Conservation (phyloP, 2,113 vertebrate species). For the Pyrgilauda ruficollis region DNA sequence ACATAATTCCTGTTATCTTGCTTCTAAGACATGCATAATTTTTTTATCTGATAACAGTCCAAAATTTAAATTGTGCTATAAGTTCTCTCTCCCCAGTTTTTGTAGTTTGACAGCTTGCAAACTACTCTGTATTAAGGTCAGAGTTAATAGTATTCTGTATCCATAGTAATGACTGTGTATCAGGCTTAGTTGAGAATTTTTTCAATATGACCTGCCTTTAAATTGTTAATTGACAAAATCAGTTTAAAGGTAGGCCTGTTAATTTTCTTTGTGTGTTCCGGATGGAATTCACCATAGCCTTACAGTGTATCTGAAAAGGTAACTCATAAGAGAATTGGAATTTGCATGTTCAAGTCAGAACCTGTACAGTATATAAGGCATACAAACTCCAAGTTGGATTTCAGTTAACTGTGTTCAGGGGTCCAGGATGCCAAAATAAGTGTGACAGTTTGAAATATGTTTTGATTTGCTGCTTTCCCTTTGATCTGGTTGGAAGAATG, state of each 20-base stretch:
- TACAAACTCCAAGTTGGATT: conserved; percentile 83
- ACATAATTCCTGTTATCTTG: conserved; percentile 64
- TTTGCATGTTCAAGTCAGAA: conserved; percentile 82
- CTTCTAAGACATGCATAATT: conserved; percentile 71
- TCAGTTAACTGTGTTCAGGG: conserved; percentile 75
- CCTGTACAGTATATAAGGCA: conserved; percentile 75
- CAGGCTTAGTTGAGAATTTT: conserved; percentile 65
- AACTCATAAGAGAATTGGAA: conserved; percentile 72
- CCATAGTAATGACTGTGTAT: conserved; percentile 75
- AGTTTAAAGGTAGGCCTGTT: conserved; percentile 76
- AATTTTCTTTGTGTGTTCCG: conserved; percentile 78
- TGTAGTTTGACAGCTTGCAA: conserved; percentile 68
- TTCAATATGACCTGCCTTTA: conserved; percentile 73
- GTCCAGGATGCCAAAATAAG: conserved; percentile 88
- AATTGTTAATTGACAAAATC: conserved; percentile 58
- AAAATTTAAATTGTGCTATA: conserved; percentile 73
- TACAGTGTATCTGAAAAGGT: conserved; percentile 81
- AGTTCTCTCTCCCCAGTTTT: conserved; percentile 67
- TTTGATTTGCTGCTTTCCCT: conserved; percentile 84
- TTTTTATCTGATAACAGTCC: conserved; percentile 74
- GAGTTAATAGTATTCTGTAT: conserved; percentile 74
- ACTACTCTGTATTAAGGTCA: conserved; percentile 70
- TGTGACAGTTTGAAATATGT: conserved; percentile 78
- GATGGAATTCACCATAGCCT: conserved; percentile 85
- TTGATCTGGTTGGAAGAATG: conserved; percentile 79